Evolutionary conservation across 2,888 invertebrate species (phyloP).

Genomic region (Tachina fera): DNA sequence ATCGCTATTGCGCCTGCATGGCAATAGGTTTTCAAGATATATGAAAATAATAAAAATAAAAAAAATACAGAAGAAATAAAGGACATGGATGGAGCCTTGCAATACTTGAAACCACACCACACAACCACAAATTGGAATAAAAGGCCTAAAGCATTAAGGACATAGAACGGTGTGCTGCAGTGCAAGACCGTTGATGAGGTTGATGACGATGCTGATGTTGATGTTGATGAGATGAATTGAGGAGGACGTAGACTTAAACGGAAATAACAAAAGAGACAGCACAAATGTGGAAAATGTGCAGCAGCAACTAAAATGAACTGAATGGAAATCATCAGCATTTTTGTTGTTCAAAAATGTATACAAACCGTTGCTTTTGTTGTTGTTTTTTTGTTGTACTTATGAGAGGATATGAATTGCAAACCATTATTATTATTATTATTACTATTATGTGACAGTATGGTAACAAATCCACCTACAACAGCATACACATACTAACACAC

Average conservation of each 20-base stretch:
- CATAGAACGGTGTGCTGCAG: slow-evolving; percentile 40
- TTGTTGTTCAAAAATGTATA: slow-evolving; percentile 18
- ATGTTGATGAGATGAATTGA: slow-evolving; percentile 54
- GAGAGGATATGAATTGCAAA: slow-evolving; percentile 62
- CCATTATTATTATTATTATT: slow-evolving; percentile 50
- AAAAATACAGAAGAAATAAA: slow-evolving; percentile 1
- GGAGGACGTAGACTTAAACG: slow-evolving; percentile 63
- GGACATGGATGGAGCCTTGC: slow-evolving; percentile 52
- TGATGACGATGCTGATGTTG: slow-evolving; percentile 35
- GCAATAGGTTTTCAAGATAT: slow-evolving; percentile 53
- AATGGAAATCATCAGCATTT: slow-evolving; percentile 58
- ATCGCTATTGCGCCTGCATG: background rate
- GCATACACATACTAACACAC: background rate
- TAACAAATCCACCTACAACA: background rate
- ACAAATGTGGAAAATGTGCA: slow-evolving; percentile 56
- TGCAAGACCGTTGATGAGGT: slow-evolving; percentile 47
- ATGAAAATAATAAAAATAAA: background rate
- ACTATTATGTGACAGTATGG: slow-evolving; percentile 30
- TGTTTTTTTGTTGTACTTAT: slow-evolving; percentile 41
- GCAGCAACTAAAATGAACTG: slow-evolving; percentile 44
- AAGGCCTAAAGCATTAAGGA: slow-evolving; percentile 64
- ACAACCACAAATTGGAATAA: slow-evolving; percentile 71
- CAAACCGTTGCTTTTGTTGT: slow-evolving; percentile 21
- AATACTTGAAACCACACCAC: slow-evolving; percentile 62
- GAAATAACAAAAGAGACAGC: slow-evolving; percentile 70